phyloP scores from a whole-genome alignment of 2,888 invertebrate genomes.

The Monochamus alternatus region DNA sequence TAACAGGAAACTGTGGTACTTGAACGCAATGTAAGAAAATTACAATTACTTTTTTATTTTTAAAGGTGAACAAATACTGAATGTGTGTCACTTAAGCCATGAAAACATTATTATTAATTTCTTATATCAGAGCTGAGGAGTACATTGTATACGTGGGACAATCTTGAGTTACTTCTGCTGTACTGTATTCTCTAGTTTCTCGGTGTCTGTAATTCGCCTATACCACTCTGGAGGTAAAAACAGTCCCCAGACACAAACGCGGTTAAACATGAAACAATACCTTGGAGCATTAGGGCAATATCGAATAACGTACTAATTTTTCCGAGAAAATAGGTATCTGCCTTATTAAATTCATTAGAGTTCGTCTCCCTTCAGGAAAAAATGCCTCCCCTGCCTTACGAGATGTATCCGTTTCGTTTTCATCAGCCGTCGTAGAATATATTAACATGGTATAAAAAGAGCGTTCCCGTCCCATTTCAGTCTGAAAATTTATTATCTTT shows the following conservation, averaged over 20 bases:
- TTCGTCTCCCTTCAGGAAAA: slow-evolving; percentile 8
- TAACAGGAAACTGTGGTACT: no score
- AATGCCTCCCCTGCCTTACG: background rate
- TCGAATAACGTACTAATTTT: slow-evolving; percentile 2
- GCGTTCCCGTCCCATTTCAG: slow-evolving; percentile 1
- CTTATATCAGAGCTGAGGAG: no score
- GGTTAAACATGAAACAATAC: background rate
- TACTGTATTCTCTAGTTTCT: no score
- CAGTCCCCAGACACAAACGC: background rate
- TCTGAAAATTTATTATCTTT: no score
- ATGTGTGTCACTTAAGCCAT: no score
- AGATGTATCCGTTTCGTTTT: background rate
- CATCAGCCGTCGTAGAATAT: slow-evolving; percentile 5
- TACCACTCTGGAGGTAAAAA: background rate
- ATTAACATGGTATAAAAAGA: slow-evolving; percentile 2
- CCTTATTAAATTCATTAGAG: slow-evolving; percentile 14
- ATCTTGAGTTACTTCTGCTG: no score
- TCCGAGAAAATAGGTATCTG: background rate
- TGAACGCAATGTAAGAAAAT: no score
- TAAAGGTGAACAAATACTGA: no score
- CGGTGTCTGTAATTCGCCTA: background rate
- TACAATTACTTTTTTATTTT: no score
- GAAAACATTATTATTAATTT: no score
- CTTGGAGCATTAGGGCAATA: background rate
- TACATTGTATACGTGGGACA: no score